Evolutionary conservation across 2,888 invertebrate species (phyloP).

Genomic region (Dendrolimus pini): DNA sequence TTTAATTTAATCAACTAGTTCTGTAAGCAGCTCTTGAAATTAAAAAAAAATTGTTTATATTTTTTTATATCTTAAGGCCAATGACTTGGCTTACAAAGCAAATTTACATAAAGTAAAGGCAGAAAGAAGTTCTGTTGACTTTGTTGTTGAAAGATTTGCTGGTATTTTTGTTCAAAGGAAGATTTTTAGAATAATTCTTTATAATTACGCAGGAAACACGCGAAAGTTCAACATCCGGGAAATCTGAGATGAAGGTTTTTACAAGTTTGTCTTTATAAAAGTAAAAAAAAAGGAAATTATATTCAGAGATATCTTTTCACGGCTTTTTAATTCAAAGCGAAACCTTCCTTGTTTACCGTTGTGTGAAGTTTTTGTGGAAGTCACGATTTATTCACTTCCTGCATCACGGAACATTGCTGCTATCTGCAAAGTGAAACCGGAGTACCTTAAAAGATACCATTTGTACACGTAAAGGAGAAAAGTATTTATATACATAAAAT

Average conservation of each 20-base stretch:
- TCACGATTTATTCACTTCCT: neutral
- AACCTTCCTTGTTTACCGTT: neutral
- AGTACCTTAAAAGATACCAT: too few relatives aligned
- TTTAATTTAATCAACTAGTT: too few relatives aligned
- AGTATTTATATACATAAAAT: too few relatives aligned
- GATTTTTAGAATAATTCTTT: neutral
- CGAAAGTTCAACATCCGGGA: neutral
- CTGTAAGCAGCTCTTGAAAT: too few relatives aligned
- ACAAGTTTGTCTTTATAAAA: neutral
- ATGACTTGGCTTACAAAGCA: neutral
- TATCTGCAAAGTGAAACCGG: neutral
- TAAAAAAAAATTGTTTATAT: too few relatives aligned
- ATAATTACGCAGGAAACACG: neutral
- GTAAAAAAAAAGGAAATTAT: neutral
- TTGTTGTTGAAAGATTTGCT: neutral
- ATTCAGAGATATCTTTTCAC: neutral
- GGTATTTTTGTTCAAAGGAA: neutral
- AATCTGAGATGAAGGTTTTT: neutral
- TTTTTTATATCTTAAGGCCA: too few relatives aligned
- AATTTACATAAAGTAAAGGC: neutral
- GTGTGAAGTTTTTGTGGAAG: neutral
- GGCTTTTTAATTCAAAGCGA: neutral
- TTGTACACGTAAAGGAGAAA: too few relatives aligned
- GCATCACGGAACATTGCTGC: neutral
- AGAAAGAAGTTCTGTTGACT: neutral